Evolutionary conservation across 2,113 vertebrate species (phyloP).

Genomic region (Xiphophorus couchianus): DNA sequence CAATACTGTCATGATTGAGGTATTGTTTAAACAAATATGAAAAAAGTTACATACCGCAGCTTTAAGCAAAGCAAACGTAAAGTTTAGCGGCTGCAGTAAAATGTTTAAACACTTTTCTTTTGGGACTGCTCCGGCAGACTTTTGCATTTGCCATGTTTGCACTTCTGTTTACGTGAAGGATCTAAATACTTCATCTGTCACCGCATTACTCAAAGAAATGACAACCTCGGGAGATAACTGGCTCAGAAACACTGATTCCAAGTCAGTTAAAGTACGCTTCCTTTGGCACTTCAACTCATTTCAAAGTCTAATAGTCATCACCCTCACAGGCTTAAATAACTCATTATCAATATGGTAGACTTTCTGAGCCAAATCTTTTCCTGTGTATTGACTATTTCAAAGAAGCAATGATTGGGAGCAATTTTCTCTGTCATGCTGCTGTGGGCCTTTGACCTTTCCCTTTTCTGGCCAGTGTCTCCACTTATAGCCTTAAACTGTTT

Average conservation of each 20-base stretch:
- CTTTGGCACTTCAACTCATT: background rate
- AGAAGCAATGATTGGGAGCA: conserved; percentile 48
- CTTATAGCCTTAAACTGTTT: conserved; percentile 22
- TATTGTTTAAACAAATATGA: too few relatives aligned
- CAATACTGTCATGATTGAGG: too few relatives aligned
- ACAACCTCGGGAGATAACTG: conserved; percentile 7
- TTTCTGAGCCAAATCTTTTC: conserved; percentile 27
- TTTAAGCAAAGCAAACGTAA: background rate
- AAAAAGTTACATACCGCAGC: too few relatives aligned
- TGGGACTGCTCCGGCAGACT: background rate
- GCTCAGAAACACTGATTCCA: background rate
- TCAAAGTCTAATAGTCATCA: conserved; percentile 5
- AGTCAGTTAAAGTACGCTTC: background rate
- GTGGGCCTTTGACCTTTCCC: conserved; percentile 34
- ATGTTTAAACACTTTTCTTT: conserved; percentile 11
- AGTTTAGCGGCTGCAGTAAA: background rate
- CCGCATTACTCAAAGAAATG: background rate
- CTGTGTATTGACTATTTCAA: conserved; percentile 12
- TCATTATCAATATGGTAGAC: background rate
- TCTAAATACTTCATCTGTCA: background rate
- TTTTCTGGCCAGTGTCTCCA: conserved; percentile 4
- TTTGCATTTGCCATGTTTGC: background rate
- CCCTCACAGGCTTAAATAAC: background rate
- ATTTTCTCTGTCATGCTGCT: conserved; percentile 47
- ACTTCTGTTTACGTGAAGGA: background rate